Evolutionary conservation across 2,888 invertebrate genomes (phyloP).

Genomic region (Sympetrum striolatum): DNA sequence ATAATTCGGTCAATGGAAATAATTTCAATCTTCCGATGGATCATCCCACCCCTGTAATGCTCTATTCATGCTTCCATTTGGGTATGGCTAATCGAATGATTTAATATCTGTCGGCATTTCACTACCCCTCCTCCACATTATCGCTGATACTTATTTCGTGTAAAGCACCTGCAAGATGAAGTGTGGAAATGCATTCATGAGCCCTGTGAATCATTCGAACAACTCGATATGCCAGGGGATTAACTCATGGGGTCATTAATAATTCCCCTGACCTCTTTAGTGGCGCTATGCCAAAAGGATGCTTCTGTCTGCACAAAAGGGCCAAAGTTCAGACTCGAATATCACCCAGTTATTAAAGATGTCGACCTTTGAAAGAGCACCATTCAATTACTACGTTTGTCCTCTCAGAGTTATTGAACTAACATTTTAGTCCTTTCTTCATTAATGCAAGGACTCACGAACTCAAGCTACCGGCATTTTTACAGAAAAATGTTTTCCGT

Average conservation of each 20-base stretch:
- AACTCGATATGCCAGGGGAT: constrained; percentile 41
- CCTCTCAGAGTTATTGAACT: too few relatives aligned
- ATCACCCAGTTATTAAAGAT: not conserved
- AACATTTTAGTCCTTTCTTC: too few relatives aligned
- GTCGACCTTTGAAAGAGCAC: not conserved
- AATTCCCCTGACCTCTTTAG: constrained; percentile 1
- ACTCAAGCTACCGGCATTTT: too few relatives aligned
- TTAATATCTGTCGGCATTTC: too few relatives aligned
- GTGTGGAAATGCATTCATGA: constrained; percentile 5
- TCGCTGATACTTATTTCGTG: not conserved
- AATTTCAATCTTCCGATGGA: too few relatives aligned
- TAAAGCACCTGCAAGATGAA: not conserved
- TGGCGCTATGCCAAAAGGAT: constrained; percentile 5
- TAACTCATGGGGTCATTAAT: constrained; percentile 29
- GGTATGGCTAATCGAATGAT: too few relatives aligned
- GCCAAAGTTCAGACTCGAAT: constrained; percentile 12
- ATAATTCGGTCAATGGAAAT: too few relatives aligned
- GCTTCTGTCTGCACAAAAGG: constrained; percentile 18
- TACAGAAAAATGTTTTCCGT: too few relatives aligned
- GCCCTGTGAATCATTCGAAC: not conserved
- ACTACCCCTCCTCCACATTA: not conserved
- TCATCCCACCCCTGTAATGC: too few relatives aligned
- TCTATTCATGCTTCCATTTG: too few relatives aligned
- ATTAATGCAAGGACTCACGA: not conserved
- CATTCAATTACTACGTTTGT: too few relatives aligned